Evolutionary conservation across 1,140 invertebrate genomes (phyloP).

Genomic region (Drosophila seguyi): DNA sequence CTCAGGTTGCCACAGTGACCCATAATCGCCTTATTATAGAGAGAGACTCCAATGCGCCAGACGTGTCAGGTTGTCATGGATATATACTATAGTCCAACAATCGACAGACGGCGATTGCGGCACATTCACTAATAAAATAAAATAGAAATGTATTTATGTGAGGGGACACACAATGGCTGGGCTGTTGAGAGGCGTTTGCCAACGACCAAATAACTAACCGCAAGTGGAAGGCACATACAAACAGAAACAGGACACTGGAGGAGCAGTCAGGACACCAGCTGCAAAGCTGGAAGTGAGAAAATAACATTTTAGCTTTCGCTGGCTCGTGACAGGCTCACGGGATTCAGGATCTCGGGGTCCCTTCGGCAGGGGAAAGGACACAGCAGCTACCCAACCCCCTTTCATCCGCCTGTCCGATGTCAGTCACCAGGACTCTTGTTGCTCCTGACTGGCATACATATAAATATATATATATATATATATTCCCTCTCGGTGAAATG

Average conservation of each 20-base stretch:
- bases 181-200: slow-evolving; percentile 41
- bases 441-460: slow-evolving; percentile 13
- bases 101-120: slow-evolving; percentile 34
- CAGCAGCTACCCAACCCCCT: not conserved
- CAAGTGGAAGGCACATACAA: slow-evolving; percentile 67
- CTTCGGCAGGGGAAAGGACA: slow-evolving; percentile 9
- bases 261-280: slow-evolving; percentile 20
- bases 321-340: slow-evolving; percentile 29
- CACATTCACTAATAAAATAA: slow-evolving; percentile 48
- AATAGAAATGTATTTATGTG: slow-evolving; percentile 37
- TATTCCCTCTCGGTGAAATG: slow-evolving; percentile 23
- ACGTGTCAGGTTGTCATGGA: slow-evolving; percentile 42
- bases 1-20: slow-evolving; percentile 32
- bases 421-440: slow-evolving; percentile 59
- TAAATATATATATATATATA: slow-evolving; percentile 3
- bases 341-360: slow-evolving; percentile 21
- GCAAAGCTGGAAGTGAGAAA: slow-evolving; percentile 71
- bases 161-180: slow-evolving; percentile 7
- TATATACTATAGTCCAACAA: slow-evolving; percentile 19
- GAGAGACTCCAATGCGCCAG: slow-evolving; percentile 35
- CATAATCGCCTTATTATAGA: slow-evolving; percentile 44
- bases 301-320: slow-evolving; percentile 74
- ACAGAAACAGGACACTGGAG: slow-evolving; percentile 20
- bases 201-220: slow-evolving; percentile 70
- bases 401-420: slow-evolving; percentile 55